Base-by-base conservation (phyloP, 2,888 invertebrate genomes). In the Lochmaea crataegi region DNA sequence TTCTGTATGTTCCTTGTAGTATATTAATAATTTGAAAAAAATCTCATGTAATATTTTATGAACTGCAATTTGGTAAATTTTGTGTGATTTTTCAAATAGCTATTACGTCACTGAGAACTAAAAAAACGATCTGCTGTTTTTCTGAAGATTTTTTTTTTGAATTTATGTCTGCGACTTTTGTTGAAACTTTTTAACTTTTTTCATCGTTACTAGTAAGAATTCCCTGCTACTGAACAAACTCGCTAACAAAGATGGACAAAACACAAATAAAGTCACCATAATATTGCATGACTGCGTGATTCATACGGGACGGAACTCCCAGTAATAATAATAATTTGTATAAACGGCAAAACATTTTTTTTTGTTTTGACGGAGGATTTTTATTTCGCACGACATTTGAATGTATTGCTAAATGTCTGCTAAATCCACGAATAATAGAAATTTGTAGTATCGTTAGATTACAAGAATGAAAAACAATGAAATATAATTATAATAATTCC, bases 301-400 rank as follows among this genome's bases (percentile, higher is more conserved):
- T 53, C 53, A 53, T 16, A 16, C n/a, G 18, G 18, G 53, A 53
- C 9, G 53, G 53, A 18, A 53, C 53, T 53, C 10, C 18, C 7
- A 38, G 32, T 9, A 38, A 38, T 53, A 53, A 18, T 16, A 53
- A 53, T 53, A 53, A 53, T 53, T 53, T 53, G 18, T 53, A 53
- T 53, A 53, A 53, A 18, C 16, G 7, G n/a, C 16, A 16, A 53
- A 16, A n/a, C n/a, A 48, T 38, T 38, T 38, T 38, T 38, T 53
- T 9, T 18, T 18, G 18, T 53, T 53, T 53, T 53, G 18, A 53
- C 18, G 16, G 53, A 10, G 2, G 7, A 18, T 53, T 53, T 53
- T 53, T 53, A 18, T 53, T 53, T 53, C 18, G 18, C 53, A 53
- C 53, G 53, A 53, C 53, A 53, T 16, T 53, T 53, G 9, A 16